Percentiles rank a stretch among this genome's conserved stretches.
Evolutionary conservation across 2,113 vertebrate species (phyloP).

Genomic region (Seriola quinqueradiata): DNA sequence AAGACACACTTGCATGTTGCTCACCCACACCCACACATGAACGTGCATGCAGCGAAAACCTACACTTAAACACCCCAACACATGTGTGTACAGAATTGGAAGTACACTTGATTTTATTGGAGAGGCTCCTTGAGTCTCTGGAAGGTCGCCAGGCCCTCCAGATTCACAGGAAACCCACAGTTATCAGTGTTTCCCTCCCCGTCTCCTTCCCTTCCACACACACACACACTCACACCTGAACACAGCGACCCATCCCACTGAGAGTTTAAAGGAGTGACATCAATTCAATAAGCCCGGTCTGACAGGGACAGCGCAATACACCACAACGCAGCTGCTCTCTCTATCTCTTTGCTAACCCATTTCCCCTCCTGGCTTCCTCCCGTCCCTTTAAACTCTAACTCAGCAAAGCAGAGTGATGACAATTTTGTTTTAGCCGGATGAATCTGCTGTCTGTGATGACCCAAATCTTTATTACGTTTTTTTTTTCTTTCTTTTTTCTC

Average conservation of each 20-base stretch:
- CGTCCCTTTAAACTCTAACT: constrained; percentile 66
- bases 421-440: constrained; percentile 76
- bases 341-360: constrained; percentile 66
- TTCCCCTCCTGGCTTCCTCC: constrained; percentile 70
- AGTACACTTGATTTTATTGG: constrained; percentile 50
- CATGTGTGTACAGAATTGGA: constrained; percentile 21
- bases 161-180: constrained; percentile 55
- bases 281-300: constrained; percentile 70
- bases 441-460: constrained; percentile 71
- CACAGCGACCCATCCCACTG: constrained; percentile 40
- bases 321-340: constrained; percentile 71
- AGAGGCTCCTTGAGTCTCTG: constrained; percentile 59
- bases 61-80: constrained; percentile 24
- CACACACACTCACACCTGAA: constrained; percentile 53
- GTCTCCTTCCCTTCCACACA: background rate
- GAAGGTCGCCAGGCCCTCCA: constrained; percentile 56
- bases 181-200: constrained; percentile 19
- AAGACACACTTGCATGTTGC: constrained; percentile 27
- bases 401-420: constrained; percentile 73
- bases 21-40: constrained; percentile 15
- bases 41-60: background rate
- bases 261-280: constrained; percentile 74
- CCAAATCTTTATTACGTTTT: constrained; percentile 67
- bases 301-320: constrained; percentile 69
- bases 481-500: background rate